Evolutionary conservation across 2,888 invertebrate species (phyloP).

Genomic region (Cheilosia pagana): DNA sequence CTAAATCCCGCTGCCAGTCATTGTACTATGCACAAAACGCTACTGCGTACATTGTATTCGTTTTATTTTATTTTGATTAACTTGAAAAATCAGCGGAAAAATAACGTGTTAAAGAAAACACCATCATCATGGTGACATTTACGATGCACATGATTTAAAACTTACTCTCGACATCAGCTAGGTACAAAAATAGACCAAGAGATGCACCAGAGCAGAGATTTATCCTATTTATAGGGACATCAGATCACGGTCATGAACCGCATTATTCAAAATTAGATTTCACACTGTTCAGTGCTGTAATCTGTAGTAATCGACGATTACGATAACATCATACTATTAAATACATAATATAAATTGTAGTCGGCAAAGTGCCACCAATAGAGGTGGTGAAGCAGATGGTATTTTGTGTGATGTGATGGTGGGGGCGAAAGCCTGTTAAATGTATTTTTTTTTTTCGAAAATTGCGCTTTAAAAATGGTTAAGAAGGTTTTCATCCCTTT

Average conservation of each 20-base stretch:
- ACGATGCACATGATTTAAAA: constrained; percentile 51
- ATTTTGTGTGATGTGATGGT: background rate
- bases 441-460: no score
- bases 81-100: background rate
- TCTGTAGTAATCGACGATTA: constrained; percentile 70
- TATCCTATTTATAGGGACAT: constrained; percentile 65
- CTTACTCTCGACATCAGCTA: constrained; percentile 23
- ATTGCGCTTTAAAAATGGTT: no score
- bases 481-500: no score
- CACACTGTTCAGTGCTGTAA: constrained; percentile 56
- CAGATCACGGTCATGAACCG: constrained; percentile 71
- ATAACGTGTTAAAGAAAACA: constrained; percentile 24
- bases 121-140: constrained; percentile 45
- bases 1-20: no score
- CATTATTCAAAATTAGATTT: constrained; percentile 71
- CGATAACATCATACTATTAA: constrained; percentile 52
- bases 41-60: no score
- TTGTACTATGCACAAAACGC: no score
- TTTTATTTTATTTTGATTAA: no score
- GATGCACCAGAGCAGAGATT: constrained; percentile 33
- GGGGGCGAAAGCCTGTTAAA: background rate
- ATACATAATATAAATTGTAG: constrained; percentile 15
- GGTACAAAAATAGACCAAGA: constrained; percentile 41
- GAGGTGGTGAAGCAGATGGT: constrained; percentile 11
- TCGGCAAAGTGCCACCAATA: constrained; percentile 42